phyloP scores from a whole-genome alignment of 2,797 vertebrate genomes.

The Eutrigla gurnardus region DNA sequence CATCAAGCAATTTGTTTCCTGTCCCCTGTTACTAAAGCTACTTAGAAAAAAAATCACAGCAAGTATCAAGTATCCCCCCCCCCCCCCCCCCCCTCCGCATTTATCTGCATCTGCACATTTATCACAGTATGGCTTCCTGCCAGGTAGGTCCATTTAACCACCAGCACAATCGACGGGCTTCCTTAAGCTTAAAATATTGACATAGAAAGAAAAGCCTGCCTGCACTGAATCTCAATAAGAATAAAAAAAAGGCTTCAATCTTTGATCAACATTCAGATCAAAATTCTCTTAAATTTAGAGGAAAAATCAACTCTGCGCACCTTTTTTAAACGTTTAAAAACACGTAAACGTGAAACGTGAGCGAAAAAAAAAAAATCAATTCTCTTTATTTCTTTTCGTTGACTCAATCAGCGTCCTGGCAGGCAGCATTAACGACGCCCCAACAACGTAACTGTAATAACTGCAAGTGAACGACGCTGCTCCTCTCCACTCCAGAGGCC shows the following conservation, averaged over 20 bases:
- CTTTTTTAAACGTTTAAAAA: neutral
- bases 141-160: slow-evolving; percentile 49
- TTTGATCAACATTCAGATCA: slow-evolving; percentile 9
- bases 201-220: slow-evolving; percentile 5
- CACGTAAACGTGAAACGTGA: slow-evolving; percentile 4
- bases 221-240: neutral
- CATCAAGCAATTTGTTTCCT: slow-evolving; percentile 19
- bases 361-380: slow-evolving; percentile 11
- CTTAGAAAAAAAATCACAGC: slow-evolving; percentile 15
- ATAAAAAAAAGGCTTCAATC: neutral
- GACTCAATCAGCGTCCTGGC: slow-evolving; percentile 38
- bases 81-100: slow-evolving; percentile 27
- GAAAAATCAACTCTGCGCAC: neutral
- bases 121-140: slow-evolving; percentile 55
- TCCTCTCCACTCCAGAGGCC: slow-evolving; percentile 59
- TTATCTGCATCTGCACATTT: slow-evolving; percentile 59
- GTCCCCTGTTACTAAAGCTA: slow-evolving; percentile 11
- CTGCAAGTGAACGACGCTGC: slow-evolving; percentile 41
- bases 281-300: slow-evolving; percentile 7
- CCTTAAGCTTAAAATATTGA: slow-evolving; percentile 30
- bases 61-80: neutral
- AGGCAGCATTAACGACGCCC: slow-evolving; percentile 10
- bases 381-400: slow-evolving; percentile 6
- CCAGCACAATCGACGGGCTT: slow-evolving; percentile 26
- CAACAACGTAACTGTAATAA: slow-evolving; percentile 55